phyloP scores from a whole-genome alignment of 2,888 invertebrate genomes.

The Adelognathus sp. region DNA sequence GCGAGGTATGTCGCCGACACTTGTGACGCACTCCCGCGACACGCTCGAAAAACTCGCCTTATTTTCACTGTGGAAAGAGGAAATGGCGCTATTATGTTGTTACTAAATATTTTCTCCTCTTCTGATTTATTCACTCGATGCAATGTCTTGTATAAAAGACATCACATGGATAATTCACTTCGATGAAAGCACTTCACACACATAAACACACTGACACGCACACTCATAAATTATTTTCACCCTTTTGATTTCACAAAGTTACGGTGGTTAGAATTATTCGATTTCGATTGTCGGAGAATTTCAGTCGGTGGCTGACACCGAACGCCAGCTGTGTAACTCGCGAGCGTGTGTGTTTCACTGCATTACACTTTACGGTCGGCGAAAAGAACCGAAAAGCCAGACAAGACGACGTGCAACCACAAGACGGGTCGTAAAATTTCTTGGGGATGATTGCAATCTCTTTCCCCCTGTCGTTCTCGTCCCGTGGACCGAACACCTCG shows the following conservation, averaged over 20 bases:
- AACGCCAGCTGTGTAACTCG: conserved; percentile 15
- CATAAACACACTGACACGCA: too few relatives aligned
- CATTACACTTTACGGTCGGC: conserved; percentile 13
- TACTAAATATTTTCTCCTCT: neutral
- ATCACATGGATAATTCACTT: neutral
- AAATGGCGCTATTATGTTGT: too few relatives aligned
- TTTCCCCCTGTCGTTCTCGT: conserved; percentile 8
- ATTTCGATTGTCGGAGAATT: neutral
- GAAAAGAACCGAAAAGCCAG: conserved; percentile 44
- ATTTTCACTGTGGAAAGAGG: neutral
- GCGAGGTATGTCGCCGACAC: neutral
- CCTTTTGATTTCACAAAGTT: too few relatives aligned
- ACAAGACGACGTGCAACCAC: conserved; percentile 49
- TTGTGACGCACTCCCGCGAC: neutral
- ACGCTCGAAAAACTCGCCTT: neutral
- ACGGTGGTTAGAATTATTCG: neutral
- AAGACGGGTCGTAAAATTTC: conserved; percentile 61
- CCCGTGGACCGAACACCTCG: conserved; percentile 27
- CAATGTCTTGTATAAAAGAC: neutral
- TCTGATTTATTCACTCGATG: neutral
- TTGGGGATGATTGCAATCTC: conserved; percentile 62
- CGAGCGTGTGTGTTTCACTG: neutral
- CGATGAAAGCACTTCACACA: neutral
- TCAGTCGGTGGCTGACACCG: neutral
- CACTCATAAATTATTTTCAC: too few relatives aligned